Evolutionary conservation across 2,113 vertebrate species (phyloP).

Genomic region (Oxyruncus cristatus): DNA sequence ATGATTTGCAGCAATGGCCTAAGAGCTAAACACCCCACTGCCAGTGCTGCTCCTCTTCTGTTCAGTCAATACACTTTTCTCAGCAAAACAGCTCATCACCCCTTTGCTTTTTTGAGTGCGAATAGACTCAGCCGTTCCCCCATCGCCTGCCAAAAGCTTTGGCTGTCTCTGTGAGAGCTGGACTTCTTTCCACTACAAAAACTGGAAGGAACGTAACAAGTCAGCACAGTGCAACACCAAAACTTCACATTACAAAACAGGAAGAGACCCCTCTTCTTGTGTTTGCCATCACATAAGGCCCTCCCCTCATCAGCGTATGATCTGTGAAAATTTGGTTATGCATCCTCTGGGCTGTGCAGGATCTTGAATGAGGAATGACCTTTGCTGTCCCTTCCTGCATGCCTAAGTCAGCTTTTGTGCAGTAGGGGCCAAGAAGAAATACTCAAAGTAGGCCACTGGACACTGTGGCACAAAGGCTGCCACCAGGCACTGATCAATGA

Average conservation of each 20-base stretch:
- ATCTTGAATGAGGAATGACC: background rate
- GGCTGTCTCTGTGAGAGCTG: background rate
- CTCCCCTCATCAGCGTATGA: background rate
- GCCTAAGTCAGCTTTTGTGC: background rate
- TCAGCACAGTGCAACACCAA: fast-evolving
- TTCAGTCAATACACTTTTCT: background rate
- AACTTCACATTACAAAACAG: background rate
- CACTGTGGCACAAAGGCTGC: fast-evolving
- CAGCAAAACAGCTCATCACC: background rate
- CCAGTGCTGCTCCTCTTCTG: background rate
- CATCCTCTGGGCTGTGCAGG: background rate
- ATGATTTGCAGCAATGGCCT: background rate
- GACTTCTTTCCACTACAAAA: background rate
- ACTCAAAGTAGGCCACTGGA: background rate
- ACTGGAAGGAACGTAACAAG: background rate
- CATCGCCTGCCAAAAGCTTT: background rate
- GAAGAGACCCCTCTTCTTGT: background rate
- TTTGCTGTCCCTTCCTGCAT: background rate
- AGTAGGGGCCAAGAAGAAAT: background rate
- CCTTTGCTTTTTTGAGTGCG: background rate
- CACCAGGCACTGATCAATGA: background rate
- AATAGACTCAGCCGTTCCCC: background rate
- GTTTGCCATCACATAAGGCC: background rate
- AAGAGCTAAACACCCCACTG: background rate
- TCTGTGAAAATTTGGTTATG: background rate